Evolutionary conservation across 1,140 invertebrate species (phyloP), one percentile per base, ranked within the genome.

Genomic region (Lerema accius): DNA sequence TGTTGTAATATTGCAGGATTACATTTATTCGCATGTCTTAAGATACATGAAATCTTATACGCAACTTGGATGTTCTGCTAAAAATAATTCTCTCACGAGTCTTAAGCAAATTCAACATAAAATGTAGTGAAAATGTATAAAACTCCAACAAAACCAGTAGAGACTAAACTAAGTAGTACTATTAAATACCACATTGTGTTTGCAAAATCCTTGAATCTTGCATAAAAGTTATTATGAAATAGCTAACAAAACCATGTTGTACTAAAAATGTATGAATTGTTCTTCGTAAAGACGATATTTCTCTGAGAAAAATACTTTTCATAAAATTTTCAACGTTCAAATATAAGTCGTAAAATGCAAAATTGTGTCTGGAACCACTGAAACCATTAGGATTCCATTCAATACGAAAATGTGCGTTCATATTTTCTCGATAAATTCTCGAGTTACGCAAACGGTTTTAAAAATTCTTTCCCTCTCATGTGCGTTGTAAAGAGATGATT

Each of bases 351-450:
- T 28, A 28, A 49, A 49, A 49, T 50, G 15, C 48, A 35, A 50
- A 50, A 50, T 37, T 37, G 48, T 50, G 13, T 50, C 46, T 46
- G 17, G 45, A 37, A 50, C 13, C 26, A 37, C 14, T 32, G 23
- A 50, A 35, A 50, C 15, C 48, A 50, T 50, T 35, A 50, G 11
- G 48, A 50, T 35, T 50, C 10, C 28, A 35, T 50, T 50, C 48
- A 50, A 50, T 37, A 50, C n/a, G 32, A 50, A 35, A 50, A 50
- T 50, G 48, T 50, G 26, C 48, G 48, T 50, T 50, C 48, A 50
- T 50, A 50, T 50, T 50, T 50, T 50, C 48, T 50, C 48, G 35
- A 50, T 50, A 50, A 50, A 50, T 50, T 37, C 13, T 35, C 3
- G 1, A 50, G 6, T 26, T 26, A 48, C 46, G 46, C 48, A 50